Conservation (phyloP, 2,797 vertebrate genomes). For the Hoplostethus mediterraneus region DNA sequence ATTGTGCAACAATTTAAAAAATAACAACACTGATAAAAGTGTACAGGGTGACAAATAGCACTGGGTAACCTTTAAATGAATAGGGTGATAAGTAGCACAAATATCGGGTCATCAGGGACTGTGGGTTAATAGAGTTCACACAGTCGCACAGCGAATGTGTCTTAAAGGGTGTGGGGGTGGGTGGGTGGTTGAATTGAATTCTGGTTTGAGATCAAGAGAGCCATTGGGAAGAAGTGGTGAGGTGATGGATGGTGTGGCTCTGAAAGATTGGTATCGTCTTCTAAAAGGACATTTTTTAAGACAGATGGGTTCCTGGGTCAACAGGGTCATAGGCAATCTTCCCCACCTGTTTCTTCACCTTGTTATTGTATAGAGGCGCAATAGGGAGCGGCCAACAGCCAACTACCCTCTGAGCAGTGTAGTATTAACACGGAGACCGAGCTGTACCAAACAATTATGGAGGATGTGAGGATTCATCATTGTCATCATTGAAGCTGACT, state of each 20-base stretch:
- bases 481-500: no score
- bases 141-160: background rate
- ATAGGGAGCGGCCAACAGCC: constrained; percentile 9
- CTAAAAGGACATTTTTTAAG: background rate
- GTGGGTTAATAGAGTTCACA: background rate
- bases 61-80: constrained; percentile 33
- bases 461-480: background rate
- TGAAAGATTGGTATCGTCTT: background rate
- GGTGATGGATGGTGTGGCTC: background rate
- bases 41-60: constrained; percentile 27
- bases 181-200: background rate
- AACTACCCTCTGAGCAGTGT: constrained; percentile 16
- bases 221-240: background rate
- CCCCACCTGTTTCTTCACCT: background rate
- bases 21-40: constrained; percentile 28
- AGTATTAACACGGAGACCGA: constrained; percentile 13
- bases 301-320: background rate
- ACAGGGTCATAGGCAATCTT: background rate
- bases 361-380: background rate
- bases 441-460: background rate
- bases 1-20: constrained; percentile 16
- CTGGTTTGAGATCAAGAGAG: background rate
- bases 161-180: background rate
- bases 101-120: background rate
- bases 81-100: constrained; percentile 17